phyloP scores from a whole-genome alignment of 2,113 vertebrate species.

The Equus quagga region DNA sequence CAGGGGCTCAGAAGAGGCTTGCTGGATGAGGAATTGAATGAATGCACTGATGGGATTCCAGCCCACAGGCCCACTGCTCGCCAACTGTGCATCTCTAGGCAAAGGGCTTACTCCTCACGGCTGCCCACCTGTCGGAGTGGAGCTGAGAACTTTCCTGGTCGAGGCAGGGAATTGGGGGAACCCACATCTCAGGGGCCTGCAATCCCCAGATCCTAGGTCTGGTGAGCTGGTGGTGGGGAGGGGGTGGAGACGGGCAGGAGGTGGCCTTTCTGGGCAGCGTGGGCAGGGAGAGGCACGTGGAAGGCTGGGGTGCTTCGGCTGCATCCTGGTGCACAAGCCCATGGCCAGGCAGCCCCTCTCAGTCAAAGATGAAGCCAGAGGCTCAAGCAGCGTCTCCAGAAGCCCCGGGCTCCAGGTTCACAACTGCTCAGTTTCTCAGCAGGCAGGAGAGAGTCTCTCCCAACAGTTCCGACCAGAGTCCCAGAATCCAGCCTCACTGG shows the following conservation, averaged over 20 bases:
- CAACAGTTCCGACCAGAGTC: not conserved
- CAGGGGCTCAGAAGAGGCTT: not conserved
- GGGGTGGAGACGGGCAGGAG: not conserved
- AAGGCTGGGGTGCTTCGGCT: not conserved
- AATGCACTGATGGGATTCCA: not conserved
- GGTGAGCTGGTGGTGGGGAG: rapidly evolving
- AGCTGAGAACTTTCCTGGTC: not conserved
- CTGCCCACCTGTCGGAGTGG: not conserved
- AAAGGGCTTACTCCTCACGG: rapidly evolving
- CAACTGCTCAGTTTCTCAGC: not conserved
- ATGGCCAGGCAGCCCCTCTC: rapidly evolving
- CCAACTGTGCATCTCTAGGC: not conserved
- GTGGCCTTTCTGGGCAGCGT: rapidly evolving
- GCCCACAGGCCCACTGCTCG: not conserved
- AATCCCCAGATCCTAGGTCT: not conserved
- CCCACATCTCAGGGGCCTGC: not conserved
- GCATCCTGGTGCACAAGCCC: not conserved
- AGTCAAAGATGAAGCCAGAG: not conserved
- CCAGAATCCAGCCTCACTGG: not conserved
- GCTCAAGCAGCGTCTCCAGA: not conserved
- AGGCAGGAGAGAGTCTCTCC: not conserved
- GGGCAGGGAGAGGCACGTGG: not conserved
- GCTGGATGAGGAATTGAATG: not conserved
- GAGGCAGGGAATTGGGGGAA: not conserved
- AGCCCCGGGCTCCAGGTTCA: not conserved